These are phyloP conservation scores for Megalopta genalis DNA, from an alignment of 1,140 invertebrate species.

Conservation along the genomic window DNA sequence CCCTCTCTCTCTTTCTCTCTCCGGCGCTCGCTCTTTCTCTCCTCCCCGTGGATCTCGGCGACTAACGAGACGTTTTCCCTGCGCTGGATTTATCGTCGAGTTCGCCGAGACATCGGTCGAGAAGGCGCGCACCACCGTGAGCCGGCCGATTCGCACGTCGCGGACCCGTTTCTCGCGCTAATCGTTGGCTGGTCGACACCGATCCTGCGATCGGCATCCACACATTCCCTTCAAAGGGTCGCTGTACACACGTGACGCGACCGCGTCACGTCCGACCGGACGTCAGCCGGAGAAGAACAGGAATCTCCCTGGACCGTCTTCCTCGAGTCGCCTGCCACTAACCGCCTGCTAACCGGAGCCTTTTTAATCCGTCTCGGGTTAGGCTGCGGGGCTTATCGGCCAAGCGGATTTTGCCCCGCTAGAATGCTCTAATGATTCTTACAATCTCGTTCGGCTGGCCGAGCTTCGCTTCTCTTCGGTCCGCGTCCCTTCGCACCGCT, in stretches of 20 bases:
- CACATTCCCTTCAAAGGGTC: conserved; percentile 43
- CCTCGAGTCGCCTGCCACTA: neutral
- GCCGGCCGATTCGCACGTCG: conserved; percentile 55
- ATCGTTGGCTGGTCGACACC: conserved; percentile 63
- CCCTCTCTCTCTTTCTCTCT: conserved; percentile 4
- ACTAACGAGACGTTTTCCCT: conserved; percentile 68
- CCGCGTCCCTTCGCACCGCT: too few species aligned
- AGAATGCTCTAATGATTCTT: too few species aligned
- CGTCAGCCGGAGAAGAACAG: neutral
- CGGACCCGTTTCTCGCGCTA: conserved; percentile 58
- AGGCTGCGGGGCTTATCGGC: too few species aligned
- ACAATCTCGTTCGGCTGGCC: too few species aligned
- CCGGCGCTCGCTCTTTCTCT: conserved; percentile 13
- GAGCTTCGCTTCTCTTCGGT: too few species aligned
- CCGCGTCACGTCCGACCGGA: conserved; percentile 33
- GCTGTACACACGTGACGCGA: conserved; percentile 45
- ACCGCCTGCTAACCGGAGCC: neutral
- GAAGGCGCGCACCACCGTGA: neutral
- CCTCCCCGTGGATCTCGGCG: conserved; percentile 29
- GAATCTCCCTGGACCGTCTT: neutral
- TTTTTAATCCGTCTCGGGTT: too few species aligned
- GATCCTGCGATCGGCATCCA: conserved; percentile 55
- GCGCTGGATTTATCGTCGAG: conserved; percentile 62
- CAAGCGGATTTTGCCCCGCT: too few species aligned
- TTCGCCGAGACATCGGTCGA: conserved; percentile 30